Conservation (phyloP, 2,888 invertebrate species). For the Stenodema calcarata region DNA sequence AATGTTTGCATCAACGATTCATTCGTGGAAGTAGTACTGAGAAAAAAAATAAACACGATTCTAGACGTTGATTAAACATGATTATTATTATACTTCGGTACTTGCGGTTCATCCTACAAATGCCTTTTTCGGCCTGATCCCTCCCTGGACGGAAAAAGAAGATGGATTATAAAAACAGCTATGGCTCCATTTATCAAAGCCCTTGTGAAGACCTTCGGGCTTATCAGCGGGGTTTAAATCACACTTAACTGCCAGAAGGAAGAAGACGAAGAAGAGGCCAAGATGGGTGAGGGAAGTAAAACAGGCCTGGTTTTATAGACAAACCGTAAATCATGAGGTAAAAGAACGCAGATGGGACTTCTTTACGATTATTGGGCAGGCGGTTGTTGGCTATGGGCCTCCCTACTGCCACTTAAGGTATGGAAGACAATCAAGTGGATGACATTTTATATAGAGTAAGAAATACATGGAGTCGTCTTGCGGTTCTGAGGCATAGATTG, state of each 20-base stretch:
- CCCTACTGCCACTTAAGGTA: conserved; percentile 43
- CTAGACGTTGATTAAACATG: no score
- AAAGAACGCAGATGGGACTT: conserved; percentile 47
- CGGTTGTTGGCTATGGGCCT: conserved; percentile 46
- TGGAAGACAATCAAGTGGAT: conserved; percentile 44
- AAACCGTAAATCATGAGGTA: conserved; percentile 47
- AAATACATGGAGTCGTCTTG: conserved; percentile 40
- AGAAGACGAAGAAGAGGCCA: conserved; percentile 6
- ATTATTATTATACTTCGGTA: no score
- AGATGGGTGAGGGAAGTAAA: conserved; percentile 18
- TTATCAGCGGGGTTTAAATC: conserved; percentile 45
- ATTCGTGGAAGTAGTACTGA: no score
- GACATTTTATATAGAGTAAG: conserved; percentile 41
- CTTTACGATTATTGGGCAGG: conserved; percentile 47
- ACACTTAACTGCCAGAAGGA: conserved; percentile 37
- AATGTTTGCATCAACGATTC: no score
- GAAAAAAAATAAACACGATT: no score
- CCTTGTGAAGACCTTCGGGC: conserved; percentile 35
- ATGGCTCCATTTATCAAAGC: conserved; percentile 18
- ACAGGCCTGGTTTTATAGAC: conserved; percentile 46
- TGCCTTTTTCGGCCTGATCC: no score
- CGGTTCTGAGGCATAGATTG: background rate
- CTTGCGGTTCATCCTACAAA: no score
- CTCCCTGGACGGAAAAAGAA: background rate
- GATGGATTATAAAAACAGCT: background rate